Evolutionary conservation across 2,888 invertebrate genomes (phyloP), one percentile per base, ranked within the genome.

Genomic region (Chalcosyrphus nemorum): DNA sequence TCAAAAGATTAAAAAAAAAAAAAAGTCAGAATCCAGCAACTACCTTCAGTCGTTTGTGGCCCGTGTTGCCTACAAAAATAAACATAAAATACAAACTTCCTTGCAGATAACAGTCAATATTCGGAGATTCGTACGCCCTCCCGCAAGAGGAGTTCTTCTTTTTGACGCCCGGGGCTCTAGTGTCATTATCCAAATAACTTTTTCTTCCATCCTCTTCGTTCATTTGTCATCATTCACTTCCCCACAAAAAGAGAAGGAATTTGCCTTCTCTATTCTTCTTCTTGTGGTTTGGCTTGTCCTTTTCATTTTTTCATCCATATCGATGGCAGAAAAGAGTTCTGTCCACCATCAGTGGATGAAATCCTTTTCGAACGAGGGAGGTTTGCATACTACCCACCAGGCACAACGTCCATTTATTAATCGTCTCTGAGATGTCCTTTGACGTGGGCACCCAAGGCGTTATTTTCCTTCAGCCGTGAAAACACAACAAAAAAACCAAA

Each of bases 181-280:
- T 82, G 72, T 72, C 78, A 82, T 82, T 82, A 82, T 72, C 71
- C 75, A 68, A 81, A 81, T 81, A 81, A 77, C 81, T 81, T 71
- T 66, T n/a, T n/a, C n/a, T n/a, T 35, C 65, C 52, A 59, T 78
- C 66, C 61, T 72, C 52, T 72, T 2, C 24, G 47, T 72, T 61
- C 82, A 78, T 82, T 82, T 82, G 72, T 82, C 78, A 82, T 82
- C 56, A 35, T 66, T 76, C 38, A 41, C 13, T 38, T 38, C 35
- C 45, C 2, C 0, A 7, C 1, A 43, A 52, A 19, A 56, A 24
- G 47, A 65, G 24, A 45, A 56, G n/a, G n/a, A n/a, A n/a, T n/a
- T n/a, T n/a, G n/a, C n/a, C n/a, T n/a, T n/a, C n/a, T n/a, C n/a
- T n/a, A 47, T 71, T 4, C 19, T 21, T 52, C 21, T 24, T 7